phyloP scores from a whole-genome alignment of 2,888 invertebrate species.

The Limenitis camilla region DNA sequence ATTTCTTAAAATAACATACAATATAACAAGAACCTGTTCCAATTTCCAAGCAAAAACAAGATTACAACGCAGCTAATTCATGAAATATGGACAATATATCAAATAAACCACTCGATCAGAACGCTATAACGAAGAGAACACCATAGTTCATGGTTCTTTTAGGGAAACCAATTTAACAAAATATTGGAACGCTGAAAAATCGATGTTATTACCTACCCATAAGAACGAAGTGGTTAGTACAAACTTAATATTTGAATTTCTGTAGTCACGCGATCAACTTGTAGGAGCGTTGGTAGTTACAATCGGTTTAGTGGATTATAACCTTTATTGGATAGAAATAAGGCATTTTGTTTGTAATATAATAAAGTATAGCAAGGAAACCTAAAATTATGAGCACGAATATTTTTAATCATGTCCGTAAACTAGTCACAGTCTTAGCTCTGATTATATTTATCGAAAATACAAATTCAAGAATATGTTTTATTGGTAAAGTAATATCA shows the following conservation, averaged over 20 bases:
- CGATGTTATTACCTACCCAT: conserved; percentile 14
- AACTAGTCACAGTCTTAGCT: background rate
- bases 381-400: conserved; percentile 24
- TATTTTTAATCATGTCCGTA: conserved; percentile 18
- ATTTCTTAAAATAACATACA: background rate
- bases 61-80: conserved; percentile 3
- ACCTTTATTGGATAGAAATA: conserved; percentile 1
- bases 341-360: background rate
- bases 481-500: no score
- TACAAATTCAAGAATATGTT: no score
- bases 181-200: conserved; percentile 16
- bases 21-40: background rate
- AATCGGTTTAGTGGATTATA: conserved; percentile 1
- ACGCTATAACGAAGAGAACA: conserved; percentile 25
- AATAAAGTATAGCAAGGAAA: conserved; percentile 28
- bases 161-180: conserved; percentile 10
- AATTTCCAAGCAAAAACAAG: background rate
- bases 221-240: conserved; percentile 8
- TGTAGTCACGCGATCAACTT: conserved; percentile 31
- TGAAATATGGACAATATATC: conserved; percentile 18
- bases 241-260: conserved; percentile 21
- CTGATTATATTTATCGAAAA: background rate
- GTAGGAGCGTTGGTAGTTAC: conserved; percentile 20
- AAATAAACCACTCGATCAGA: conserved; percentile 27
- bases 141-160: conserved; percentile 24